Conservation (phyloP, 2,888 invertebrate species). For the Ischnura elegans region DNA sequence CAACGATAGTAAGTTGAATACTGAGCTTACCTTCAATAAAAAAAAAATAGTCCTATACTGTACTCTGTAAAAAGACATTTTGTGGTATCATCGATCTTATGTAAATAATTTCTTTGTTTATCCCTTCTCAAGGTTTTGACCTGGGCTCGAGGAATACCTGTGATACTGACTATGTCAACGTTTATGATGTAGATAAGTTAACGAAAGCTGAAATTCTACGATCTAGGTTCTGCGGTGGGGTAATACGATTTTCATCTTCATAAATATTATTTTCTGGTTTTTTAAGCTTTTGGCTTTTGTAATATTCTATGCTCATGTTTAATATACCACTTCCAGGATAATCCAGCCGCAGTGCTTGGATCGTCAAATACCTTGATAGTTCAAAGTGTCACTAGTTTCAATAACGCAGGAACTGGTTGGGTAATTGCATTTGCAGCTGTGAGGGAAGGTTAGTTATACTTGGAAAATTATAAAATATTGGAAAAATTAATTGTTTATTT, state of each 20-base stretch:
- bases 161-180: constrained; percentile 82
- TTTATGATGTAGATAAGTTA: constrained; percentile 79
- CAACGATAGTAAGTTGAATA: too few relatives aligned
- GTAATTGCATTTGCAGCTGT: constrained; percentile 77
- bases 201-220: constrained; percentile 74
- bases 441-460: constrained; percentile 68
- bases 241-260: constrained; percentile 74
- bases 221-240: constrained; percentile 77
- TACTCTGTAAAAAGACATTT: constrained; percentile 38
- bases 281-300: too few relatives aligned
- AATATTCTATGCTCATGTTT: constrained; percentile 69
- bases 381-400: constrained; percentile 83
- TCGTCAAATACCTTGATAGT: constrained; percentile 81
- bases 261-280: constrained; percentile 70
- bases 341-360: constrained; percentile 81
- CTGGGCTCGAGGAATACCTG: constrained; percentile 83
- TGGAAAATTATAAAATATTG: neutral
- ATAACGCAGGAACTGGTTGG: constrained; percentile 88
- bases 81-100: too few relatives aligned
- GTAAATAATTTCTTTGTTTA: constrained; percentile 72
- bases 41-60: too few relatives aligned
- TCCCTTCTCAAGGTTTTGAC: constrained; percentile 80
- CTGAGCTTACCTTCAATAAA: too few relatives aligned
- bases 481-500: neutral
- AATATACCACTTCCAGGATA: constrained; percentile 77